Evolutionary conservation across 1,140 invertebrate species (phyloP).

Genomic region (Prorops nasuta): DNA sequence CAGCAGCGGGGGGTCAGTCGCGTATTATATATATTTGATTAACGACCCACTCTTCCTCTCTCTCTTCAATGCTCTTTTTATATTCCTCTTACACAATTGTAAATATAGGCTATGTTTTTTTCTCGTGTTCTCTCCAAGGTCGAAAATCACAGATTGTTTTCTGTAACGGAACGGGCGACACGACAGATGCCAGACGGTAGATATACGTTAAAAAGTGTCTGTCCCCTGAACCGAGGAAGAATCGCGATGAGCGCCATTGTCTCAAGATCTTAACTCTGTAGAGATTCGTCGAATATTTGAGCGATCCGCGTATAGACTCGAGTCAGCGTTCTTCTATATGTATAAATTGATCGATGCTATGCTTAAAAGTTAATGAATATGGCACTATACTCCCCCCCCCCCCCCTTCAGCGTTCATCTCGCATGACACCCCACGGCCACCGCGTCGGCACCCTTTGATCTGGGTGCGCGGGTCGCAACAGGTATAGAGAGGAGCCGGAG

Average conservation of each 20-base stretch:
- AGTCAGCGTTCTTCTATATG: too few species aligned
- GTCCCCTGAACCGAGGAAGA: slow-evolving; percentile 16
- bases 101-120: too few species aligned
- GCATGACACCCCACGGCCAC: slow-evolving; percentile 46
- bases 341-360: too few species aligned
- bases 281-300: too few species aligned
- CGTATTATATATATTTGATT: too few species aligned
- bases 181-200: slow-evolving; percentile 25
- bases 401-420: slow-evolving; percentile 27
- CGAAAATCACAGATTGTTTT: slow-evolving; percentile 4
- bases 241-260: slow-evolving; percentile 18
- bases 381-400: slow-evolving; percentile 26
- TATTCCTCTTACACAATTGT: too few species aligned
- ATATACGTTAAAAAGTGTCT: slow-evolving; percentile 21
- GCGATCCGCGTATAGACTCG: too few species aligned
- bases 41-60: too few species aligned
- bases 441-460: slow-evolving; percentile 45
- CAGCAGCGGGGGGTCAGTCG: too few species aligned
- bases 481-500: slow-evolving; percentile 27
- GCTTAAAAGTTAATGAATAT: slow-evolving; percentile 49
- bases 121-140: too few species aligned
- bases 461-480: slow-evolving; percentile 37
- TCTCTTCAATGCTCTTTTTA: too few species aligned
- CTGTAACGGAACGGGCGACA: slow-evolving; percentile 16
- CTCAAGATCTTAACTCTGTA: slow-evolving; percentile 16